phyloP scores from a whole-genome alignment of 64 coral and sea anemone genomes.

The Catalaphyllia jardinei region DNA sequence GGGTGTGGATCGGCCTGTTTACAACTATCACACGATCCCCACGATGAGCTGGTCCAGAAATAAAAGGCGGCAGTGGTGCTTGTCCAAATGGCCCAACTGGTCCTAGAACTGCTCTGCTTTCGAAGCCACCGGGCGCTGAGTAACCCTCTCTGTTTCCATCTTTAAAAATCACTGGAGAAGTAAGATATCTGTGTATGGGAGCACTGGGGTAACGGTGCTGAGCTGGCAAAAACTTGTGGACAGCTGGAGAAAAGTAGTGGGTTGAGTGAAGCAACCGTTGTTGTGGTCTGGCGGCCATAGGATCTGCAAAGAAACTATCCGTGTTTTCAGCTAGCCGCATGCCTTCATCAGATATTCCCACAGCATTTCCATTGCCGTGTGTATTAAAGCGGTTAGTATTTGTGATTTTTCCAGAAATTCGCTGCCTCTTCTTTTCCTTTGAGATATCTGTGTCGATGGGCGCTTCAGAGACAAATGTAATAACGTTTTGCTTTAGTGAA shows the following conservation, averaged over 20 bases:
- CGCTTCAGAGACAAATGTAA: not conserved
- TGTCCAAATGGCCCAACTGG: not conserved
- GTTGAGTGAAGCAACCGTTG: not conserved
- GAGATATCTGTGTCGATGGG: not conserved
- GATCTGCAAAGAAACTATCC: constrained; percentile 11
- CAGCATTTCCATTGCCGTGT: not conserved
- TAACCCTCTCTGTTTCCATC: not conserved
- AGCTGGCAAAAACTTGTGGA: constrained; percentile 22
- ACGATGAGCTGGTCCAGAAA: not conserved
- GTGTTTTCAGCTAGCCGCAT: not conserved
- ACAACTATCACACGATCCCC: constrained; percentile 19
- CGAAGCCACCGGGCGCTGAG: too few species aligned
- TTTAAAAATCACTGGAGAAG: constrained; percentile 50
- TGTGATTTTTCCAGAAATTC: not conserved
- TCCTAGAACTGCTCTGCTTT: not conserved
- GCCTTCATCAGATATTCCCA: not conserved
- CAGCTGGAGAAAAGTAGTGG: constrained; percentile 11
- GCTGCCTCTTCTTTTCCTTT: not conserved
- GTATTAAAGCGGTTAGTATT: not conserved
- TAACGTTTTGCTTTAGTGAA: not conserved
- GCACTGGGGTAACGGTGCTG: constrained; percentile 42
- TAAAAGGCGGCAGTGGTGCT: not conserved
- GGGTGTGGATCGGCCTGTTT: constrained; percentile 70
- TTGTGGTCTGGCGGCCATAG: not conserved
- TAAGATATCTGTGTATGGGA: constrained; percentile 64